These are phyloP conservation scores for Passer domesticus DNA, from an alignment of 2,113 vertebrate genomes.

Conservation along the genomic window DNA sequence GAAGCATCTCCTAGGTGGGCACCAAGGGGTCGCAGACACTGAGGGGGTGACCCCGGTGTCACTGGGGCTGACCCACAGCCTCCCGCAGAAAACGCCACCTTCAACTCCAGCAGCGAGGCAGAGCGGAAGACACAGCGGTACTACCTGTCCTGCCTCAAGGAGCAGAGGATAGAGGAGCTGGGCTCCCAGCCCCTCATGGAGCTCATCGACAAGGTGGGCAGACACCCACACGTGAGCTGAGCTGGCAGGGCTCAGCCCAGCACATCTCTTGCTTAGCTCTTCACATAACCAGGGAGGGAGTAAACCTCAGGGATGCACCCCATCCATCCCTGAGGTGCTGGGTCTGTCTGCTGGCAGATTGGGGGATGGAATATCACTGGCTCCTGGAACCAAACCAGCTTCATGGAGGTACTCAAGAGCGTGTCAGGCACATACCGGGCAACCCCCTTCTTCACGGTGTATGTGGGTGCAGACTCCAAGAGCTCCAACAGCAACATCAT, in stretches of 20 bases:
- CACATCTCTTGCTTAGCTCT: rapidly evolving
- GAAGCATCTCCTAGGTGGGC: conserved; percentile 92
- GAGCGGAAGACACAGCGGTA: conserved; percentile 93
- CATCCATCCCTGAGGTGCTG: neutral
- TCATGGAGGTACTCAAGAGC: conserved; percentile 92
- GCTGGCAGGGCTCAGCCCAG: neutral
- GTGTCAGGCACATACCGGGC: conserved; percentile 92
- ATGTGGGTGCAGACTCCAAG: conserved; percentile 90
- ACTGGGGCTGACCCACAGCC: neutral
- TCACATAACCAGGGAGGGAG: rapidly evolving
- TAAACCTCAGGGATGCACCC: neutral
- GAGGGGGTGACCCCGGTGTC: neutral
- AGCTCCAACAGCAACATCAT: conserved; percentile 97
- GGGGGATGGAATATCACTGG: conserved; percentile 95
- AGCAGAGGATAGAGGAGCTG: conserved; percentile 89
- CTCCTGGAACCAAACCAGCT: conserved; percentile 91
- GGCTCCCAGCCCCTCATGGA: conserved; percentile 90
- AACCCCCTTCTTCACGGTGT: conserved; percentile 91
- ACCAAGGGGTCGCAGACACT: neutral
- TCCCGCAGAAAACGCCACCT: conserved; percentile 86
- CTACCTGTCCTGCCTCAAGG: conserved; percentile 93
- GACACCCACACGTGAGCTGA: rapidly evolving
- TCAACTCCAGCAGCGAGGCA: conserved; percentile 94
- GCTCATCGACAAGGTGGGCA: conserved; percentile 89
- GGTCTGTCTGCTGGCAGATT: conserved; percentile 71